Evolutionary conservation across 1,140 invertebrate species (phyloP).

Genomic region (Pissodes strobi): DNA sequence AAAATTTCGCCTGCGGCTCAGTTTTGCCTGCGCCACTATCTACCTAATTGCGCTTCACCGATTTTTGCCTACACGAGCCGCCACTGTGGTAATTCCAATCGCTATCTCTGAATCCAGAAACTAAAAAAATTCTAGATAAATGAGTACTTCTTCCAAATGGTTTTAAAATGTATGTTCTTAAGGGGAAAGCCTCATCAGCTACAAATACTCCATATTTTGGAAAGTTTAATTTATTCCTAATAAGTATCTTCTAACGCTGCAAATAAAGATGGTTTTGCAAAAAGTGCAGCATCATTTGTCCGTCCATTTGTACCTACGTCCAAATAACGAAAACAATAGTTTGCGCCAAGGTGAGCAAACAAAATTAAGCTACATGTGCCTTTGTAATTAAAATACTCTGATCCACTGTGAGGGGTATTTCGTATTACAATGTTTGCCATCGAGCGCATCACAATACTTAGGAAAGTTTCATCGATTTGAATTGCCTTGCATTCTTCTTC

Average conservation of each 20-base stretch:
- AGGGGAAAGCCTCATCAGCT: conserved; percentile 43
- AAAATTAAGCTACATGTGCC: conserved; percentile 50
- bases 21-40: no score
- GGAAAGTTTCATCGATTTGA: conserved; percentile 48
- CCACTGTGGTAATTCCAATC: background rate
- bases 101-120: conserved; percentile 19
- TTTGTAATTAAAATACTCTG: conserved; percentile 55
- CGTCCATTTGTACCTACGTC: conserved; percentile 52
- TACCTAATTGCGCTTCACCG: no score
- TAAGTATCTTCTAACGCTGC: conserved; percentile 30
- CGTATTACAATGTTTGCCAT: conserved; percentile 53
- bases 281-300: conserved; percentile 50
- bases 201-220: conserved; percentile 37
- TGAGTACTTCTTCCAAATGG: conserved; percentile 35
- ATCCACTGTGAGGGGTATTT: conserved; percentile 42
- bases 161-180: conserved; percentile 38
- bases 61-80: no score
- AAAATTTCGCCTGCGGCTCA: no score
- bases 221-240: conserved; percentile 39
- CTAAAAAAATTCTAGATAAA: conserved; percentile 3
- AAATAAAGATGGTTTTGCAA: conserved; percentile 42
- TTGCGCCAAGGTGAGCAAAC: conserved; percentile 50
- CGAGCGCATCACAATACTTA: conserved; percentile 55
- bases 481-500: conserved; percentile 31
- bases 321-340: conserved; percentile 51